Conservation (phyloP, 2,888 invertebrate genomes). For the Brachyopa scutellaris region DNA sequence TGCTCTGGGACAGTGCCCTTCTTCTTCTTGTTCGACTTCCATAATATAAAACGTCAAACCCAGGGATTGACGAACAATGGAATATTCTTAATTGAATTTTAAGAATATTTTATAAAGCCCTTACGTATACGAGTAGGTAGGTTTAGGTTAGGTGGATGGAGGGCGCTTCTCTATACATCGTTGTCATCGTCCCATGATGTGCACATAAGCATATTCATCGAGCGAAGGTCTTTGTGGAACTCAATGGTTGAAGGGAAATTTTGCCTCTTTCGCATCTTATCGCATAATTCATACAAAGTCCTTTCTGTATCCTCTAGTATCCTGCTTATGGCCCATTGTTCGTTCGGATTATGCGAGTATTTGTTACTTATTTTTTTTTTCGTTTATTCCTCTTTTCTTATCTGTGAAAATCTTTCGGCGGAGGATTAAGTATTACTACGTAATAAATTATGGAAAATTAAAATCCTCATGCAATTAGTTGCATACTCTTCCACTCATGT, state of each 20-base stretch:
- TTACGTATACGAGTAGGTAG: conserved; percentile 21
- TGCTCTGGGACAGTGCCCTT: conserved; percentile 8
- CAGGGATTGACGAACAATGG: conserved; percentile 72
- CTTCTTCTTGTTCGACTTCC: too few species aligned
- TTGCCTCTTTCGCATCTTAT: conserved; percentile 65
- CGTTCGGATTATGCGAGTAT: conserved; percentile 63
- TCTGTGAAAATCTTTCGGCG: conserved; percentile 60
- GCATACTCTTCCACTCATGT: conserved; percentile 68
- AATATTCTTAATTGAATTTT: conserved; percentile 72
- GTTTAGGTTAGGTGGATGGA: background rate
- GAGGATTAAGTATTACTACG: conserved; percentile 70
- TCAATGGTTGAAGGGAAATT: conserved; percentile 19
- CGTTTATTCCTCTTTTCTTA: conserved; percentile 24
- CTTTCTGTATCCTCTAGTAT: conserved; percentile 63
- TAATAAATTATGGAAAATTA: conserved; percentile 67
- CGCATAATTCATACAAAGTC: conserved; percentile 71
- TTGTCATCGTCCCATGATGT: conserved; percentile 64
- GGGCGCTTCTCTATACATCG: conserved; percentile 21
- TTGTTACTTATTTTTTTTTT: conserved; percentile 41
- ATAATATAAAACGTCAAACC: conserved; percentile 55
- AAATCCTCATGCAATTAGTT: conserved; percentile 69
- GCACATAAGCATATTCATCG: conserved; percentile 68
- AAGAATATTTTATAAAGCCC: conserved; percentile 70
- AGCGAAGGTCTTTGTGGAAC: conserved; percentile 57
- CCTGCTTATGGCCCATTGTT: conserved; percentile 65